Evolutionary conservation across 2,797 vertebrate species (phyloP).

Genomic region (Hylomyscus alleni): DNA sequence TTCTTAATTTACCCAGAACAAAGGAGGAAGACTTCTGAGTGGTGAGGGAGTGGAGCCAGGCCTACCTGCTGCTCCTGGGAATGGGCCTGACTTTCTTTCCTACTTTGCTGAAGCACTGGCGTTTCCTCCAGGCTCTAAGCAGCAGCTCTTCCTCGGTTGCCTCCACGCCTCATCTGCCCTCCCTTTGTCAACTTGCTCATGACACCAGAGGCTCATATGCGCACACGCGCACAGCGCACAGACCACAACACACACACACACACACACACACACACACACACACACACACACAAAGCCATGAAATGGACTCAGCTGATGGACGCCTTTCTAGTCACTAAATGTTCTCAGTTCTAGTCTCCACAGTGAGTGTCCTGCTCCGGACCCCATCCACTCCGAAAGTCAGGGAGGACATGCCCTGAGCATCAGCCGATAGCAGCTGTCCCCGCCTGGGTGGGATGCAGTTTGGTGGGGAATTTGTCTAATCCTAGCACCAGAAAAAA

Average conservation of each 20-base stretch:
- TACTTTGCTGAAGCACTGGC: background rate
- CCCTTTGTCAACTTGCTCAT: background rate
- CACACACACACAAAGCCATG: background rate
- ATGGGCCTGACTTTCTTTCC: background rate
- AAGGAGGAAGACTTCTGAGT: conserved; percentile 66
- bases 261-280: too few species aligned
- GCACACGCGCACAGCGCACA: too few species aligned
- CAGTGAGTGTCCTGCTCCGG: rapidly evolving
- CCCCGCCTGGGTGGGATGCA: background rate
- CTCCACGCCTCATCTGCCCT: background rate
- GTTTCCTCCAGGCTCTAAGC: background rate
- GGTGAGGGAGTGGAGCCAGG: too few species aligned
- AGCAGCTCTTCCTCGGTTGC: background rate
- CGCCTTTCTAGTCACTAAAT: background rate
- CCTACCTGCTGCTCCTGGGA: background rate
- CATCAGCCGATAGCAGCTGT: background rate
- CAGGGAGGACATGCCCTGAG: background rate
- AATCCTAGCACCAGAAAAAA: background rate
- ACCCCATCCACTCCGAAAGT: background rate
- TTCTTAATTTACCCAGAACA: conserved; percentile 68
- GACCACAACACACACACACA: background rate
- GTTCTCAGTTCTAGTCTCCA: background rate
- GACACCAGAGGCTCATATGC: background rate
- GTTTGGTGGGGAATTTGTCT: background rate
- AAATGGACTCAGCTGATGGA: background rate